Percentiles rank a stretch among this genome's conserved stretches.
Conservation (phyloP, 1,140 invertebrate species). For the Seison nebaliae region DNA sequence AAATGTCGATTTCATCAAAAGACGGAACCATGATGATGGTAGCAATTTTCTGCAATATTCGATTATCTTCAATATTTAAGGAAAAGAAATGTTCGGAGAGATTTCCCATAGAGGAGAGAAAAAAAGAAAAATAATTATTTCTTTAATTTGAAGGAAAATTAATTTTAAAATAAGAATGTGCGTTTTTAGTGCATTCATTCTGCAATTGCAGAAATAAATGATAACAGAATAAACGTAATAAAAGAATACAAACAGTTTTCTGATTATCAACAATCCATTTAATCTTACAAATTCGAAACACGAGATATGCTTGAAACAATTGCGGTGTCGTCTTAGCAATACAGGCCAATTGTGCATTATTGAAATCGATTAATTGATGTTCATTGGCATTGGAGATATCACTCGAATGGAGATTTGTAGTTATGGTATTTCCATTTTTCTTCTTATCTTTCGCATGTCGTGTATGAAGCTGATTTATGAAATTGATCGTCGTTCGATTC, state of each 20-base stretch:
- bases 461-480: no score
- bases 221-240: not conserved
- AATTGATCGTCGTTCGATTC: no score
- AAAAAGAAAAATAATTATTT: constrained; percentile 15
- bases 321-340: constrained; percentile 24
- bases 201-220: not conserved
- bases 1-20: constrained; percentile 72
- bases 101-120: constrained; percentile 19
- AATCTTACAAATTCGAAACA: constrained; percentile 68
- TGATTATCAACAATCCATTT: constrained; percentile 73
- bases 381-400: not conserved
- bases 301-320: constrained; percentile 60
- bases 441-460: not conserved
- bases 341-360: constrained; percentile 7
- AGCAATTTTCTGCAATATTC: constrained; percentile 50
- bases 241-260: constrained; percentile 45
- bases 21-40: constrained; percentile 53
- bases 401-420: constrained; percentile 2
- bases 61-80: constrained; percentile 45
- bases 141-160: not conserved
- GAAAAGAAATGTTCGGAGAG: not conserved
- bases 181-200: no score
- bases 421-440: constrained; percentile 3
- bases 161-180: no score
- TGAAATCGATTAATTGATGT: constrained; percentile 7